phyloP scores from a whole-genome alignment of 2,888 invertebrate species.

The Cenopis cana region DNA sequence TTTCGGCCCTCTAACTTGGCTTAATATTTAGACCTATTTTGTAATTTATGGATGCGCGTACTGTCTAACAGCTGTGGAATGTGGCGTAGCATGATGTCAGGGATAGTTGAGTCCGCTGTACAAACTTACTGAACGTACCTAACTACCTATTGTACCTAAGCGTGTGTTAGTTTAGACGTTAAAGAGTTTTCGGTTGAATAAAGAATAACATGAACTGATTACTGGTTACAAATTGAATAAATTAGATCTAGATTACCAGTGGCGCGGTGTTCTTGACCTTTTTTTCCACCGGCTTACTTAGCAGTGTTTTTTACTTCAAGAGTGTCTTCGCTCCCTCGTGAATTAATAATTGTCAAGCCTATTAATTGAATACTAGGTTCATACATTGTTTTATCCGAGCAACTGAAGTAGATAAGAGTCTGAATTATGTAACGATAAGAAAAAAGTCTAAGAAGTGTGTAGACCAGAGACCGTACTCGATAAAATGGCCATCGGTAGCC shows the following conservation, averaged over 20 bases:
- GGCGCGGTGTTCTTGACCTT: neutral
- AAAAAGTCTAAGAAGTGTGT: slow-evolving; percentile 48
- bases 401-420: slow-evolving; percentile 47
- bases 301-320: neutral
- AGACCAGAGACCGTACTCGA: slow-evolving; percentile 62
- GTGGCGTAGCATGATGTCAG: slow-evolving; percentile 14
- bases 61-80: neutral
- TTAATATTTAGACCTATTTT: too few species aligned
- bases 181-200: neutral
- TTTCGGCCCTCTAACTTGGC: too few species aligned
- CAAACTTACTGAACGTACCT: slow-evolving; percentile 12
- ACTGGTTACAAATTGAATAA: neutral
- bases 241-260: neutral
- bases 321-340: neutral
- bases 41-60: neutral
- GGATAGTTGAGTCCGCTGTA: slow-evolving; percentile 12
- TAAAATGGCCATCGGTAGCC: slow-evolving; percentile 53
- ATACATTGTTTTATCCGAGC: neutral
- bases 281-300: neutral
- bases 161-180: slow-evolving; percentile 6
- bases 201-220: neutral
- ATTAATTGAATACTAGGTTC: neutral
- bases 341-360: neutral
- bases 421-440: slow-evolving; percentile 45
- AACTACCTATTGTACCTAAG: too few species aligned